These are phyloP conservation scores for Brachirus orientalis DNA, from an alignment of 2,113 vertebrate genomes.

Conservation along the genomic window DNA sequence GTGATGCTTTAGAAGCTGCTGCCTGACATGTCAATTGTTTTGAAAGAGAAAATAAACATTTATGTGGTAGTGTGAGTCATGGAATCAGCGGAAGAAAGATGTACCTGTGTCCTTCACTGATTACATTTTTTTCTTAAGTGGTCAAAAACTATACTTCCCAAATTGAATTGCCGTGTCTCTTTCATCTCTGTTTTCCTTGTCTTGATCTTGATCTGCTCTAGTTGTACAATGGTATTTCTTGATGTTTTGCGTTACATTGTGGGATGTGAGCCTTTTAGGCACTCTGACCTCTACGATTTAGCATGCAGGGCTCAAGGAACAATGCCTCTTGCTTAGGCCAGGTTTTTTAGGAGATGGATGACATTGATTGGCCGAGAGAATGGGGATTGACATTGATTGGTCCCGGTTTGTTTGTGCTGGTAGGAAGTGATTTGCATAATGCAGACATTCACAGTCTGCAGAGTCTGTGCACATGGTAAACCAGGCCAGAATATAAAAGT, in stretches of 20 bases:
- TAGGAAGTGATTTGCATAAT: conserved; percentile 80
- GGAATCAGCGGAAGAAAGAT: no score
- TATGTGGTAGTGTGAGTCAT: not conserved
- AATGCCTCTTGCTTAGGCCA: conserved; percentile 69
- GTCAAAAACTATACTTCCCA: conserved; percentile 21
- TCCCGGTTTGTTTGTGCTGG: conserved; percentile 75
- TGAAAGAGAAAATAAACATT: not conserved
- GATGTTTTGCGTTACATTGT: no score
- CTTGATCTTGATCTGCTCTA: conserved; percentile 34
- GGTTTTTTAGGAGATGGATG: conserved; percentile 67
- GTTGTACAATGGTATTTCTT: conserved; percentile 37
- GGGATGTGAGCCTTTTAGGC: conserved; percentile 44
- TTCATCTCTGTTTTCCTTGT: conserved; percentile 12
- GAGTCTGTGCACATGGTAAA: conserved; percentile 42
- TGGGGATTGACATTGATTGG: conserved; percentile 82
- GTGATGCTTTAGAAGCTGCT: no score
- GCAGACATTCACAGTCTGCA: conserved; percentile 73
- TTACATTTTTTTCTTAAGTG: not conserved
- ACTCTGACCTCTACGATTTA: conserved; percentile 43
- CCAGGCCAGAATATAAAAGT: conserved; percentile 61
- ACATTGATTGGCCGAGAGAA: conserved; percentile 79
- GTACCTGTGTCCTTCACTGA: not conserved
- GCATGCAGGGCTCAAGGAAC: conserved; percentile 61
- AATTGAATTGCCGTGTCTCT: conserved; percentile 16
- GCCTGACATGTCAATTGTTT: no score